phyloP scores from a whole-genome alignment of 2,797 vertebrate species.

The Chelon auratus region DNA sequence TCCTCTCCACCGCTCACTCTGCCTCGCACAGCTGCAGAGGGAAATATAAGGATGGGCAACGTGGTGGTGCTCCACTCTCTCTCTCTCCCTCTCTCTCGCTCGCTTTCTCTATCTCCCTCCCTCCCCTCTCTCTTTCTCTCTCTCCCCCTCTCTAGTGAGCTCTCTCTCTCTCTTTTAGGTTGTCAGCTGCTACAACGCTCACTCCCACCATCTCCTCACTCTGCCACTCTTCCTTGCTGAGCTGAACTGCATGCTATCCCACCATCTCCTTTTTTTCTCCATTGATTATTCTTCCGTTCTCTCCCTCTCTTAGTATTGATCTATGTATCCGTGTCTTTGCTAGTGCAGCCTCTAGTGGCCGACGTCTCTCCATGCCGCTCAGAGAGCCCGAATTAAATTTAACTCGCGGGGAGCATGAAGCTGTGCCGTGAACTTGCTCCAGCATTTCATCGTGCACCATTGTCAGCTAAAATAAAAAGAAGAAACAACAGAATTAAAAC shows the following conservation, averaged over 20 bases:
- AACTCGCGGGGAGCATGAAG: slow-evolving; percentile 8
- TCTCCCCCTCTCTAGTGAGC: slow-evolving; percentile 45
- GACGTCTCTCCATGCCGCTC: slow-evolving; percentile 54
- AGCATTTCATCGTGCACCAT: background rate
- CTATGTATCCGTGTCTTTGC: slow-evolving; percentile 65
- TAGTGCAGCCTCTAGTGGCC: slow-evolving; percentile 86
- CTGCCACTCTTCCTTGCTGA: slow-evolving; percentile 57
- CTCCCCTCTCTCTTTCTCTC: slow-evolving; percentile 19
- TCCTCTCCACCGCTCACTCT: slow-evolving; percentile 67
- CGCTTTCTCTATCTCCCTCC: slow-evolving; percentile 50
- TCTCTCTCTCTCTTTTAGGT: slow-evolving; percentile 35
- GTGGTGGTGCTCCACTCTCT: slow-evolving; percentile 70
- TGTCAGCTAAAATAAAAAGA: background rate
- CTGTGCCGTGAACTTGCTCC: background rate
- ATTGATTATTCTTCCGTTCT: slow-evolving; percentile 65
- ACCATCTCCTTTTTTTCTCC: slow-evolving; percentile 62
- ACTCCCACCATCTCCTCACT: slow-evolving; percentile 53
- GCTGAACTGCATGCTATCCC: slow-evolving; percentile 55
- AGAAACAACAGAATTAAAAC: background rate
- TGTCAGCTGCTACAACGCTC: slow-evolving; percentile 49
- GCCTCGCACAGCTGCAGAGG: slow-evolving; percentile 81
- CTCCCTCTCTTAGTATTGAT: slow-evolving; percentile 76
- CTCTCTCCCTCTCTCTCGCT: slow-evolving; percentile 49
- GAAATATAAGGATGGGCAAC: slow-evolving; percentile 76
- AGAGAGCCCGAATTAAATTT: slow-evolving; percentile 31